Conservation (phyloP, 53 echinoderm and acorn worm species). For the Echinarachnius parma region DNA sequence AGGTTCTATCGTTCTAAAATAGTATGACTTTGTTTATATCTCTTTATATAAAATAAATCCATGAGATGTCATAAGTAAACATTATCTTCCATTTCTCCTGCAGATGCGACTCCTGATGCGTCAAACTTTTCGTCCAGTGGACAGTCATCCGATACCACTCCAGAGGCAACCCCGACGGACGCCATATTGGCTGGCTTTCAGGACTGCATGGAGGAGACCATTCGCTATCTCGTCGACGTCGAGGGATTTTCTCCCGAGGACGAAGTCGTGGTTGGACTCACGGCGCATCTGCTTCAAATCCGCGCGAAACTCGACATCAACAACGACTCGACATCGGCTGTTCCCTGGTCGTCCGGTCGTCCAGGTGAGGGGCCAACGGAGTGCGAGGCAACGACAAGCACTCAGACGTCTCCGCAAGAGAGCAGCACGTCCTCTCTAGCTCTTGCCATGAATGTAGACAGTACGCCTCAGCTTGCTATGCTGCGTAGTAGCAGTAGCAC, state of each 20-base stretch:
- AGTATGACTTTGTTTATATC: no score
- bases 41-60: no score
- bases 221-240: slow-evolving; percentile 84
- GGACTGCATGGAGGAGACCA: slow-evolving; percentile 94
- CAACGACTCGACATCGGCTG: slow-evolving; percentile 41
- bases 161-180: slow-evolving; percentile 18
- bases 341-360: slow-evolving; percentile 33
- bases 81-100: no score
- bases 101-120: not conserved
- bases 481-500: slow-evolving; percentile 25
- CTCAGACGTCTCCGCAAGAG: slow-evolving; percentile 59
- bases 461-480: slow-evolving; percentile 2
- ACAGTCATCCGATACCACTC: not conserved
- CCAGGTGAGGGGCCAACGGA: slow-evolving; percentile 31
- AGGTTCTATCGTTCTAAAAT: no score
- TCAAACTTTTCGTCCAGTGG: not conserved
- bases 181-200: slow-evolving; percentile 73
- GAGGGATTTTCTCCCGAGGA: slow-evolving; percentile 86
- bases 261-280: slow-evolving; percentile 80
- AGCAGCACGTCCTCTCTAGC: slow-evolving; percentile 51
- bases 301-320: slow-evolving; percentile 25
- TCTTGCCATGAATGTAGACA: slow-evolving; percentile 28
- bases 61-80: no score
- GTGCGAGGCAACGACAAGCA: slow-evolving; percentile 36
- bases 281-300: slow-evolving; percentile 61